Percentiles rank a stretch among this genome's conserved stretches.
Conservation (phyloP, 2,797 vertebrate species). For the Spondyliosoma cantharus region DNA sequence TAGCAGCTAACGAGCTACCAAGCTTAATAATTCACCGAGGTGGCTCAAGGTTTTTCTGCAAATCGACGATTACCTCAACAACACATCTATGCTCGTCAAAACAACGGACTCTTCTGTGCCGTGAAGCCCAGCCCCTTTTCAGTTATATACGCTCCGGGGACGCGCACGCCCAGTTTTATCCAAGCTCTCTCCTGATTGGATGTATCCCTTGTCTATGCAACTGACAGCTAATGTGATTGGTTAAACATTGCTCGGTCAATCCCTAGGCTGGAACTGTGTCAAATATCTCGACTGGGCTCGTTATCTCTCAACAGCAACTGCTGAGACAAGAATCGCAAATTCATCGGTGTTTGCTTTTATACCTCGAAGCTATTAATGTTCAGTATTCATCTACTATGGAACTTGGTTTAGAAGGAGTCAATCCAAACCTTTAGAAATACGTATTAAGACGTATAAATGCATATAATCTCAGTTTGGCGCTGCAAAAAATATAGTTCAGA, state of each 20-base stretch:
- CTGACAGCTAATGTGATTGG: slow-evolving; percentile 49
- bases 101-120: slow-evolving; percentile 60
- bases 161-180: slow-evolving; percentile 31
- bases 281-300: neutral
- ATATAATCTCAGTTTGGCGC: neutral
- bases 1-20: slow-evolving; percentile 32
- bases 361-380: neutral
- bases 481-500: neutral
- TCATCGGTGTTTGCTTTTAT: neutral
- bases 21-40: neutral
- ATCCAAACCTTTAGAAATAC: neutral
- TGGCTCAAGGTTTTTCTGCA: neutral
- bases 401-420: neutral
- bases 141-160: slow-evolving; percentile 21
- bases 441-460: neutral
- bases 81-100: slow-evolving; percentile 40
- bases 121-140: slow-evolving; percentile 39
- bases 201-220: neutral
- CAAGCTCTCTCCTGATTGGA: slow-evolving; percentile 47
- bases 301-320: neutral
- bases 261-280: neutral
- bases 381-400: neutral
- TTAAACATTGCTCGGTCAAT: neutral
- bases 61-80: slow-evolving; percentile 25
- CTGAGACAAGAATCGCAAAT: neutral